phyloP scores from a whole-genome alignment of 2,888 invertebrate genomes.

The Dyspetes luteomarginatus region DNA sequence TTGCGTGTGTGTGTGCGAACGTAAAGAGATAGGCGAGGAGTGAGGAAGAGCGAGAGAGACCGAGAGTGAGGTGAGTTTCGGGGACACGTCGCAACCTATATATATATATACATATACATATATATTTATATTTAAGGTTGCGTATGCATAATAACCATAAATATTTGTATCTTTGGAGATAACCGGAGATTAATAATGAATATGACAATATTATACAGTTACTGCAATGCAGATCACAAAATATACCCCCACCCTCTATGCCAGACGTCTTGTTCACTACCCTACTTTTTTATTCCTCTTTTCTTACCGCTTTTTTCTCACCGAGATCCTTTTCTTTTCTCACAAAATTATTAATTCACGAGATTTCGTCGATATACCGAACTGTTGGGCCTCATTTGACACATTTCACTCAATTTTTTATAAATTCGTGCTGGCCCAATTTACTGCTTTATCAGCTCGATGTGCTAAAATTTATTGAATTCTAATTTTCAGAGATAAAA shows the following conservation, averaged over 20 bases:
- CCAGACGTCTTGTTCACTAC: background rate
- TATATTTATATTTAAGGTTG: background rate
- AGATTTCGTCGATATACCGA: background rate
- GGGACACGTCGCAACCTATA: background rate
- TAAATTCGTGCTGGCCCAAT: background rate
- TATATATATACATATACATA: background rate
- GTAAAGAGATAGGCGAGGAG: no score
- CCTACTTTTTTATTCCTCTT: background rate
- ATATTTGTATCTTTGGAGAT: background rate
- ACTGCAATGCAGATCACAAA: slow-evolving; percentile 48
- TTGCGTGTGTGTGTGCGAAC: background rate
- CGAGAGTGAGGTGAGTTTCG: slow-evolving; percentile 21
- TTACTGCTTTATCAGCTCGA: background rate
- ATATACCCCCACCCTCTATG: slow-evolving; percentile 4
- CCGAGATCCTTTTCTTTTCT: background rate
- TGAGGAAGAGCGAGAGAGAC: background rate
- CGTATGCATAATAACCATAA: background rate
- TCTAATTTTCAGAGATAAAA: slow-evolving; percentile 3
- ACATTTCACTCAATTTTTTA: background rate
- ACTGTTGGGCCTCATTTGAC: background rate
- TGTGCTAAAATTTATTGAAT: background rate
- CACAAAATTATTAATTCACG: background rate
- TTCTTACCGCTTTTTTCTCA: background rate
- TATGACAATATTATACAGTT: slow-evolving; percentile 1
- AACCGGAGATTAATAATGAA: background rate